phyloP scores from a whole-genome alignment of 2,797 vertebrate species.

The Dendrocincla tyrannina region DNA sequence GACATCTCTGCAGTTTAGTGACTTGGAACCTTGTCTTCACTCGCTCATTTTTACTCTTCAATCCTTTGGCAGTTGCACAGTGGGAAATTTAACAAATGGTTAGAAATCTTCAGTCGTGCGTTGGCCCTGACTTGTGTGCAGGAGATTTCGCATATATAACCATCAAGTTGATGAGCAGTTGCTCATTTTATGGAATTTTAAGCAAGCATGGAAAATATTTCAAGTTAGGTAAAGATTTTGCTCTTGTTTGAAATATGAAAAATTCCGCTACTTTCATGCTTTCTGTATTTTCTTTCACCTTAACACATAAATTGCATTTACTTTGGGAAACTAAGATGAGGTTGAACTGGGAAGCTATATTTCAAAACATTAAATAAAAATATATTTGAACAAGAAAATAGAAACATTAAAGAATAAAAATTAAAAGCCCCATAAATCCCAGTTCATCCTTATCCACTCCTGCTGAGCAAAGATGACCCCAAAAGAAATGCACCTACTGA shows the following conservation, averaged over 20 bases:
- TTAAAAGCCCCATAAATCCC: conserved; percentile 36
- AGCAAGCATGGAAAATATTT: conserved; percentile 42
- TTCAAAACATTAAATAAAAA: conserved; percentile 36
- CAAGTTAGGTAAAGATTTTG: conserved; percentile 16
- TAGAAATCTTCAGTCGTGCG: neutral
- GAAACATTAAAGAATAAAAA: conserved; percentile 52
- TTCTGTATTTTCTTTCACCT: neutral
- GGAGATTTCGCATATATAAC: neutral
- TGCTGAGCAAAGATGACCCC: conserved; percentile 24
- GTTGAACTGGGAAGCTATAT: neutral
- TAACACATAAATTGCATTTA: neutral
- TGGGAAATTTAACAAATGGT: conserved; percentile 26
- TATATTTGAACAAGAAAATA: conserved; percentile 48
- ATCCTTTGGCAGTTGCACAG: neutral
- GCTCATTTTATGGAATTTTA: conserved; percentile 39
- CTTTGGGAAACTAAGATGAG: neutral
- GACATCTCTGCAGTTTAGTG: neutral
- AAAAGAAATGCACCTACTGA: conserved; percentile 22
- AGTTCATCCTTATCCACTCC: conserved; percentile 1
- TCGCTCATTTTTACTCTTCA: neutral
- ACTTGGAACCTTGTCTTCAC: conserved; percentile 29
- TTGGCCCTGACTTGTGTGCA: conserved; percentile 20
- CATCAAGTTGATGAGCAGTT: conserved; percentile 23
- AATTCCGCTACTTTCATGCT: neutral
- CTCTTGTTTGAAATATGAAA: neutral